A percentile compares a stretch with the other conserved stretches of the same genome.
phyloP scores from a whole-genome alignment of 2,797 vertebrate genomes.

The Chelon labrosus region DNA sequence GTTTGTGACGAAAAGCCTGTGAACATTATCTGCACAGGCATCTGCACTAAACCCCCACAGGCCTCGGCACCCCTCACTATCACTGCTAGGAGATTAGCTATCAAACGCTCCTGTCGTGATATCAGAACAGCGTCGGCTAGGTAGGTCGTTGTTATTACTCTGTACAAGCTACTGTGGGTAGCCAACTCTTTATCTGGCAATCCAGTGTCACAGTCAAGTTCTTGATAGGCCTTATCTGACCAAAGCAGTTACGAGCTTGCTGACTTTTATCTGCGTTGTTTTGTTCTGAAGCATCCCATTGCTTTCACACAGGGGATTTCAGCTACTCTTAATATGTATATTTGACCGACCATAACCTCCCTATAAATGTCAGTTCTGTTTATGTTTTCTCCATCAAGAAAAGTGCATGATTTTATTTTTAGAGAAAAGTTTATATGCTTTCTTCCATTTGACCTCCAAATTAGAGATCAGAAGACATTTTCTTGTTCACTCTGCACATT shows the following conservation, averaged over 20 bases:
- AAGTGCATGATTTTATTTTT: slow-evolving; percentile 44
- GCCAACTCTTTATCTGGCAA: slow-evolving; percentile 35
- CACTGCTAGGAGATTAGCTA: slow-evolving; percentile 61
- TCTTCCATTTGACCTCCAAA: slow-evolving; percentile 50
- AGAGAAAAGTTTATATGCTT: slow-evolving; percentile 31
- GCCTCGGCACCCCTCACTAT: slow-evolving; percentile 56
- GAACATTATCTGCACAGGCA: slow-evolving; percentile 59
- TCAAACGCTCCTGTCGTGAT: slow-evolving; percentile 44
- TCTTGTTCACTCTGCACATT: slow-evolving; percentile 65
- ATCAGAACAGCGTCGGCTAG: slow-evolving; percentile 24
- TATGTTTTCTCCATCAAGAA: slow-evolving; percentile 28
- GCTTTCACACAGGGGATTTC: slow-evolving; percentile 27
- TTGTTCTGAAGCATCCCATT: slow-evolving; percentile 42
- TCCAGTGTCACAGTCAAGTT: slow-evolving; percentile 51
- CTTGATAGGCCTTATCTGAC: slow-evolving; percentile 50
- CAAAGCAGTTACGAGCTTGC: slow-evolving; percentile 29
- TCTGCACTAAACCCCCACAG: slow-evolving; percentile 49
- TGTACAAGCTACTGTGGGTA: slow-evolving; percentile 32
- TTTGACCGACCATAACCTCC: slow-evolving; percentile 30
- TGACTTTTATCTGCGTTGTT: slow-evolving; percentile 41
- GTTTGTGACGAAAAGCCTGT: slow-evolving; percentile 61
- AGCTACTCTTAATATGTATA: slow-evolving; percentile 1
- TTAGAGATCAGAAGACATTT: slow-evolving; percentile 55
- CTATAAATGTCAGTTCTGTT: slow-evolving; percentile 31
- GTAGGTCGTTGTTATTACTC: slow-evolving; percentile 47